Evolutionary conservation across 1,140 invertebrate species (phyloP), one percentile per base, ranked within the genome.

Genomic region (Pseudomyrmex pallidus): DNA sequence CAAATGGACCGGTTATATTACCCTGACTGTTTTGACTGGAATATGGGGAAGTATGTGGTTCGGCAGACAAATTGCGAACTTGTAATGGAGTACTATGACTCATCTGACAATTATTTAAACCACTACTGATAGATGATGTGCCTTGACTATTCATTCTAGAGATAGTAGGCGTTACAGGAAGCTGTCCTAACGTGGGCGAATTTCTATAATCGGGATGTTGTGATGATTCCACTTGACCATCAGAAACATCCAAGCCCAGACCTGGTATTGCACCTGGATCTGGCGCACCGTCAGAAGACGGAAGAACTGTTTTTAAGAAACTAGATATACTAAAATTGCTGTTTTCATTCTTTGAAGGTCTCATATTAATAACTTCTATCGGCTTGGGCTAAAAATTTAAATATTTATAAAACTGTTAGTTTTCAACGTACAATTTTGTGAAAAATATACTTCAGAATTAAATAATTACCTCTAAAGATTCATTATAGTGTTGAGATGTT

Each of bases 291-390:
- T 93, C 93, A 10, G 90, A 85, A 3, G 82, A 83, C 13, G 93
- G 92, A 62, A 93, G 85, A 52, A 94, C 93, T n/a, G 90, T 93
- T 74, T 94, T 94, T 20, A 94, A 83, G 59, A 94, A 95, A 84
- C 90, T 93, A 25, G 93, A 90, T 48, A 94, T 91, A 74, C 90
- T 92, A 66, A 94, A 94, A 50, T 93, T 91, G 20, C 91, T 92
- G 22, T 91, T 92, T 35, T 86, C 87, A 10, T 66, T 83, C 63
- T 93, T 92, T 0, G 87, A 86, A 5, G 88, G 89, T 77, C 91
- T 85, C 91, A 92, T 90, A 54, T 91, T 91, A 82, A 95, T 95
- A 9, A 95, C 95, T 89, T 96, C 95, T 77, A 95, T 95, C 63
- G 94, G 94, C 87, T 95, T 95, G 85, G 93, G 93, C 94, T 95